phyloP scores from a whole-genome alignment of 1,140 invertebrate species.

The Pogonus chalceus region DNA sequence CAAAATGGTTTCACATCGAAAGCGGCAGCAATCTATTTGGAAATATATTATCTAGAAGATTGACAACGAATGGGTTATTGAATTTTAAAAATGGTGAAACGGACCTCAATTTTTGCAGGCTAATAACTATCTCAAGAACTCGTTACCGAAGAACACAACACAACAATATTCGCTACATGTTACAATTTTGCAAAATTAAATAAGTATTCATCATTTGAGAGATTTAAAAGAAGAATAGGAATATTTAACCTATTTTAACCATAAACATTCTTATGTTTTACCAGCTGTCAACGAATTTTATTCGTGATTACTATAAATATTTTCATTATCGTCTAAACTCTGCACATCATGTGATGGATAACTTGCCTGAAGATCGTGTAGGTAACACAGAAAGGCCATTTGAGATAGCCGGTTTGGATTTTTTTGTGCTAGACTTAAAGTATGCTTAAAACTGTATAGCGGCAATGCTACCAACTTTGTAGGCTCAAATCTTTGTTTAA shows the following conservation, averaged over 20 bases:
- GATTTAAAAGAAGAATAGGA: constrained; percentile 12
- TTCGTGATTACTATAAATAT: constrained; percentile 26
- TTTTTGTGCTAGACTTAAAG: constrained; percentile 27
- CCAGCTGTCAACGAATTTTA: constrained; percentile 21
- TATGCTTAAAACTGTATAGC: background rate
- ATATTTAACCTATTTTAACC: constrained; percentile 22
- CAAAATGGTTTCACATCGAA: constrained; percentile 25
- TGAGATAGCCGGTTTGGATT: constrained; percentile 25
- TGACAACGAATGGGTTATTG: constrained; percentile 19
- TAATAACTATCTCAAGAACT: constrained; percentile 1
- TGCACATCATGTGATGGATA: constrained; percentile 22
- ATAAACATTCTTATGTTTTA: constrained; percentile 35
- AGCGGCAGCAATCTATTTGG: constrained; percentile 30
- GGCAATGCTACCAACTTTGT: constrained; percentile 14
- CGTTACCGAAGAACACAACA: background rate
- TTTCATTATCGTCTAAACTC: constrained; percentile 16
- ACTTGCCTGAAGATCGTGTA: constrained; percentile 20
- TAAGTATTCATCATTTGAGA: constrained; percentile 12
- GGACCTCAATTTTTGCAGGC: constrained; percentile 15
- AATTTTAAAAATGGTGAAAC: constrained; percentile 25
- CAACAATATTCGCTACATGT: constrained; percentile 9
- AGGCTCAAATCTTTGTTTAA: background rate
- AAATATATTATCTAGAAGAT: constrained; percentile 32
- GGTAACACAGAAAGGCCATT: constrained; percentile 21
- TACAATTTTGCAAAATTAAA: constrained; percentile 8